These are phyloP conservation scores for Octopus sinensis DNA, from an alignment of 1,140 invertebrate genomes.

Conservation along the genomic window DNA sequence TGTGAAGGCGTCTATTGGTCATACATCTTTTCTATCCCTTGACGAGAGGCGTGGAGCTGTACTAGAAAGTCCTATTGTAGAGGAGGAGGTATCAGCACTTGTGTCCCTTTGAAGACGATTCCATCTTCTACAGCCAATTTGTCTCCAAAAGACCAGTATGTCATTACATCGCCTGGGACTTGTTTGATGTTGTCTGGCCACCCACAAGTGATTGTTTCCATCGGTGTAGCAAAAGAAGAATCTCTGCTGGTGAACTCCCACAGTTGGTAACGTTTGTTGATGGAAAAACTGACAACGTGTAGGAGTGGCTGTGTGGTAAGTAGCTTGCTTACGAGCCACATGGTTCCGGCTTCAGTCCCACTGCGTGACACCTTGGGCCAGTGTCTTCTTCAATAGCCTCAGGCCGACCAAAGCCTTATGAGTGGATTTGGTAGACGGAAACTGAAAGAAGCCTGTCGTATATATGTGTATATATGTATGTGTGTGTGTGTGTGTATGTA, in stretches of 20 bases:
- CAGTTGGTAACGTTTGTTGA: background rate
- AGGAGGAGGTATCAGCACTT: slow-evolving; percentile 22
- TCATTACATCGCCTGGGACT: background rate
- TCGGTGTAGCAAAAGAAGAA: background rate
- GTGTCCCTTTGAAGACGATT: slow-evolving; percentile 21
- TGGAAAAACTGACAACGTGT: background rate
- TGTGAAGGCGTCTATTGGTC: too few species aligned
- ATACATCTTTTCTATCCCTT: slow-evolving; percentile 27
- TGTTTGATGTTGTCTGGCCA: slow-evolving; percentile 20
- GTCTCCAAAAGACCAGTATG: slow-evolving; percentile 21
- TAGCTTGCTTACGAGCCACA: too few species aligned
- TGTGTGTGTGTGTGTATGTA: too few species aligned
- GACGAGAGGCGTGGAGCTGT: slow-evolving; percentile 19
- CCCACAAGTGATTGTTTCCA: slow-evolving; percentile 12
- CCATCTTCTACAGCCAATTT: slow-evolving; percentile 20
- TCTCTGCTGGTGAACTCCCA: background rate
- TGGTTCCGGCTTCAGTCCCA: too few species aligned
- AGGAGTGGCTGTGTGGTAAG: too few species aligned
- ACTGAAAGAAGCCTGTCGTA: too few species aligned
- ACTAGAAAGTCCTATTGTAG: slow-evolving; percentile 14
- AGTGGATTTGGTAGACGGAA: too few species aligned
- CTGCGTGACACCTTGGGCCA: too few species aligned
- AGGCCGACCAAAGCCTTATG: too few species aligned
- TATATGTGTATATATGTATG: too few species aligned
- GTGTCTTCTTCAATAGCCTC: too few species aligned